These are phyloP conservation scores for Zaprionus capensis DNA, from an alignment of 1,140 invertebrate genomes.

Conservation along the genomic window DNA sequence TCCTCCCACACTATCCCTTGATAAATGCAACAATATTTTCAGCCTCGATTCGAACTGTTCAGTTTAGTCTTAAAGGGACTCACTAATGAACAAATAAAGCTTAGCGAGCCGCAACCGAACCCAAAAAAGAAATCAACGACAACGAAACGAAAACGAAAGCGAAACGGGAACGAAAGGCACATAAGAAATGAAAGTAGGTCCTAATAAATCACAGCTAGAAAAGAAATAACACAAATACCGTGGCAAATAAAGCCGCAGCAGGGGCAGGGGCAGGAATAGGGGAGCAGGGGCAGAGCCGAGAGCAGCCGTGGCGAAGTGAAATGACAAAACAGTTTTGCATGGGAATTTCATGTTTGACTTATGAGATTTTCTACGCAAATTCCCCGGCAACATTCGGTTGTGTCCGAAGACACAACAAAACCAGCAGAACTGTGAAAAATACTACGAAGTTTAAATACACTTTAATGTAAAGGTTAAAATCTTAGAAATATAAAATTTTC, in stretches of 20 bases:
- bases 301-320: constrained; percentile 17
- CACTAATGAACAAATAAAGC: constrained; percentile 82
- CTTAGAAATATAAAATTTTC: too few relatives aligned
- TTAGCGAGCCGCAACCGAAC: constrained; percentile 49
- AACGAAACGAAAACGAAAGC: constrained; percentile 20
- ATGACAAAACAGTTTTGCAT: constrained; percentile 47
- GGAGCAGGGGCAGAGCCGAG: not conserved
- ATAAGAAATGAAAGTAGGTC: constrained; percentile 30
- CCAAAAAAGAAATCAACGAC: constrained; percentile 20
- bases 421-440: not conserved
- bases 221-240: constrained; percentile 70
- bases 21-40: constrained; percentile 46
- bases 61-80: constrained; percentile 33
- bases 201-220: constrained; percentile 71
- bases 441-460: constrained; percentile 23
- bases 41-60: constrained; percentile 18
- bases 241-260: constrained; percentile 36
- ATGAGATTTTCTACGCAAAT: constrained; percentile 75
- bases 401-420: constrained; percentile 23
- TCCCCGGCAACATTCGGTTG: constrained; percentile 38
- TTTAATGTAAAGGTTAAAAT: not conserved
- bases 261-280: not conserved
- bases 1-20: not conserved
- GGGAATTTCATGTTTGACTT: constrained; percentile 74
- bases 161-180: constrained; percentile 11